Evolutionary conservation across 2,113 vertebrate species (phyloP).

Genomic region (Promerops cafer): DNA sequence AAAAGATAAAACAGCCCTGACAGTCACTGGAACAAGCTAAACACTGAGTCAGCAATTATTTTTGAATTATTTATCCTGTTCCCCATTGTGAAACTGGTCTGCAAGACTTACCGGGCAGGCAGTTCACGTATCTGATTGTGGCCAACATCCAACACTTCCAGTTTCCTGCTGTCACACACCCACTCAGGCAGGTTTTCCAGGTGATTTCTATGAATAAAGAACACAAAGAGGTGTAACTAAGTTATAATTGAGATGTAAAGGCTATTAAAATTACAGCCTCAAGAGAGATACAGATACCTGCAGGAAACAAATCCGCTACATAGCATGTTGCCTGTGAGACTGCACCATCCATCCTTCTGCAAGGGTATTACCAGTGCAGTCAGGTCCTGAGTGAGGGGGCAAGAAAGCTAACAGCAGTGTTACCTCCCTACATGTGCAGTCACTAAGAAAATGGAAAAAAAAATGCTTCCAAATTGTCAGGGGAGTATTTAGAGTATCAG

Average conservation of each 20-base stretch:
- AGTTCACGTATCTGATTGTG: conserved; percentile 90
- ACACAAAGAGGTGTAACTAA: neutral
- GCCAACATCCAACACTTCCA: conserved; percentile 92
- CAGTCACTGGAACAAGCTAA: conserved; percentile 24
- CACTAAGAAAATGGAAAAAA: neutral
- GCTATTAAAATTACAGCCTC: neutral
- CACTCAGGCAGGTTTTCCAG: conserved; percentile 90
- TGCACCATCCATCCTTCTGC: neutral
- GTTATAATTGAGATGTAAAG: neutral
- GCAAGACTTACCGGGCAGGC: conserved; percentile 83
- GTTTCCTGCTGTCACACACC: conserved; percentile 89
- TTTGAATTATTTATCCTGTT: neutral
- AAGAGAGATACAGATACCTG: neutral
- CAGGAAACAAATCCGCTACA: neutral
- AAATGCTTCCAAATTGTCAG: neutral
- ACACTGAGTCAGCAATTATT: conserved; percentile 43
- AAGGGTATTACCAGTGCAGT: neutral
- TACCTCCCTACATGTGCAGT: neutral
- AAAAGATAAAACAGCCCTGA: neutral
- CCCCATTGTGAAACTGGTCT: neutral
- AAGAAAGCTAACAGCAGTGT: neutral
- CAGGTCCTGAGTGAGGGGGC: neutral
- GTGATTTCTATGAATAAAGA: conserved; percentile 77
- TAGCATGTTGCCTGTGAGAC: neutral
- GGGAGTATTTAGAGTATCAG: neutral